A percentile compares a stretch with the other conserved stretches of the same genome.
Evolutionary conservation across 2,888 invertebrate species (phyloP).

Genomic region (Luperina nickerlii): DNA sequence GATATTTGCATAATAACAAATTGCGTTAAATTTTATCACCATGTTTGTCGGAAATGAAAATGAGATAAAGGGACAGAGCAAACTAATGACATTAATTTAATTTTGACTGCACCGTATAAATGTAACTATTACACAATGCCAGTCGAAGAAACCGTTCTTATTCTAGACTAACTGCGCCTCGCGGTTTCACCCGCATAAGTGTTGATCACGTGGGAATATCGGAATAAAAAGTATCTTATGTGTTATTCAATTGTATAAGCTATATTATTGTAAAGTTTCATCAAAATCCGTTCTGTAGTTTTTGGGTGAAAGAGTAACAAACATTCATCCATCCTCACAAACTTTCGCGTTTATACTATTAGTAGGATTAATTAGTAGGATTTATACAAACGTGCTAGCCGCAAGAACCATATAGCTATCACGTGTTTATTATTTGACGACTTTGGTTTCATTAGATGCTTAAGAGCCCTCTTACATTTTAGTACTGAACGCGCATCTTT

Average conservation of each 20-base stretch:
- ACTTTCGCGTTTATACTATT: too few relatives aligned
- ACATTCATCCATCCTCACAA: too few relatives aligned
- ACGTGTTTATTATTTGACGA: constrained; percentile 16
- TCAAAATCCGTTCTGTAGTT: too few relatives aligned
- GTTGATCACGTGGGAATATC: too few relatives aligned
- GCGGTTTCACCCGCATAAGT: too few relatives aligned
- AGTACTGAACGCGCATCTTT: too few relatives aligned
- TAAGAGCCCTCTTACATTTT: too few relatives aligned
- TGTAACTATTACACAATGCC: background rate
- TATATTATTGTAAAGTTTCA: too few relatives aligned
- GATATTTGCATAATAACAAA: constrained; percentile 20
- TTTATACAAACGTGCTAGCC: background rate
- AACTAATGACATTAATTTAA: background rate
- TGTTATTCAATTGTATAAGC: too few relatives aligned
- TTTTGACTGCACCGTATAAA: background rate
- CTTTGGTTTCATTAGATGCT: background rate
- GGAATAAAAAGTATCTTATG: too few relatives aligned
- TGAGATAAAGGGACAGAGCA: background rate
- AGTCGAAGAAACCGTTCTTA: background rate
- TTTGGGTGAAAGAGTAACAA: too few relatives aligned
- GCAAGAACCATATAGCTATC: background rate
- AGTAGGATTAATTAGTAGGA: background rate
- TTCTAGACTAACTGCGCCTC: background rate
- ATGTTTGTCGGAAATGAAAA: constrained; percentile 5
- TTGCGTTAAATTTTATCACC: constrained; percentile 13